These are phyloP conservation scores for Zophobas atratus DNA, from an alignment of 1,140 invertebrate species.

Conservation along the genomic window DNA sequence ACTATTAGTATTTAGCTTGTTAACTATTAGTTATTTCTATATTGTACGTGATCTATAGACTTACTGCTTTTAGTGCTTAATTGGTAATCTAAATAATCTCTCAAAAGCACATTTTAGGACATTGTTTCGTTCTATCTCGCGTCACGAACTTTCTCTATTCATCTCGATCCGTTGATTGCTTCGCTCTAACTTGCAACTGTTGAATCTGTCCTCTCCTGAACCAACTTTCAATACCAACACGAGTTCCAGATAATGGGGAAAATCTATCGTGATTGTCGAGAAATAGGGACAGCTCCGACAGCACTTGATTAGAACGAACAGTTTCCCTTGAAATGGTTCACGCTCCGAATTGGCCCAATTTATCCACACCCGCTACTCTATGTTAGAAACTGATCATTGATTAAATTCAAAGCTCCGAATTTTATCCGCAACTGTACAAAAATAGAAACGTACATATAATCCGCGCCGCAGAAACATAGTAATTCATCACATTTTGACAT, in stretches of 20 bases:
- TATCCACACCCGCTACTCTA: background rate
- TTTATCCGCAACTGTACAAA: conserved; percentile 17
- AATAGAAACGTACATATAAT: background rate
- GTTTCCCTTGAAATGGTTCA: background rate
- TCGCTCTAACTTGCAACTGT: background rate
- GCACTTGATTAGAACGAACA: background rate
- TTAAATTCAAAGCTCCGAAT: background rate
- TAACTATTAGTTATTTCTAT: too few relatives aligned
- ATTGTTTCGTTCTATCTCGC: too few relatives aligned
- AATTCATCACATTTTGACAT: conserved; percentile 29
- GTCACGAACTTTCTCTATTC: background rate
- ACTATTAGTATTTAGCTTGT: too few relatives aligned
- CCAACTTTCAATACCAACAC: background rate
- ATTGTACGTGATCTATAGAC: too few relatives aligned
- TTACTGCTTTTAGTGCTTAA: too few relatives aligned
- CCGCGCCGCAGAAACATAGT: conserved; percentile 5
- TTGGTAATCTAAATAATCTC: too few relatives aligned
- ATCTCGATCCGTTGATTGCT: background rate
- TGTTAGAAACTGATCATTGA: background rate
- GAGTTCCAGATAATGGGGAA: background rate
- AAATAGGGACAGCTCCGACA: background rate
- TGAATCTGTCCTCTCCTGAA: background rate
- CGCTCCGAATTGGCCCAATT: background rate
- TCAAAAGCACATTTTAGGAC: too few relatives aligned
- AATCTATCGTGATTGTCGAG: background rate